A percentile compares a stretch with the other conserved stretches of the same genome.
Conservation (phyloP, 2,113 vertebrate species). For the Percopsis transmontana region DNA sequence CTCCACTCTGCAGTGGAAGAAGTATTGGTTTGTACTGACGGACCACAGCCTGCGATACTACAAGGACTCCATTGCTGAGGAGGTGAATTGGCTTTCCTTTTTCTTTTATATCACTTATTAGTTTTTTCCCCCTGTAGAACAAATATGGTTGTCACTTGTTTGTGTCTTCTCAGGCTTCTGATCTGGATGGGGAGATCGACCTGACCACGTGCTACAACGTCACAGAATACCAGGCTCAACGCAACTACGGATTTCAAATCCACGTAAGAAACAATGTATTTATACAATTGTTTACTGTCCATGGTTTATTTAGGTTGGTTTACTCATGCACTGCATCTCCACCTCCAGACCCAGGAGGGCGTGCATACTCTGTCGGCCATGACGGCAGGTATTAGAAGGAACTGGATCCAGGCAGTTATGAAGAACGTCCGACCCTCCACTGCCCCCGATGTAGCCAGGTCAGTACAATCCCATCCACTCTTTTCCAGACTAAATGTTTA, state of each 20-base stretch:
- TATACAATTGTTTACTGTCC: background rate
- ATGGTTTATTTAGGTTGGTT: background rate
- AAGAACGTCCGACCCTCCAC: constrained; percentile 82
- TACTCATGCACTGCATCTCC: background rate
- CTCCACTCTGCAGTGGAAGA: constrained; percentile 76
- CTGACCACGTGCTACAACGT: constrained; percentile 79
- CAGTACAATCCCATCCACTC: constrained; percentile 3
- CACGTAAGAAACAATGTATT: constrained; percentile 65
- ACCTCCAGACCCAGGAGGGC: constrained; percentile 76
- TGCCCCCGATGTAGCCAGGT: constrained; percentile 83
- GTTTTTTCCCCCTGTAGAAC: background rate
- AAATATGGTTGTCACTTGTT: background rate
- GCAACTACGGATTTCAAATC: constrained; percentile 84
- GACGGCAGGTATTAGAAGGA: constrained; percentile 82
- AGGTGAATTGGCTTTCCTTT: constrained; percentile 61
- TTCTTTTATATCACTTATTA: background rate
- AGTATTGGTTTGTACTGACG: constrained; percentile 83
- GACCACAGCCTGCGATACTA: constrained; percentile 84
- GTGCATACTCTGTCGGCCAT: constrained; percentile 82
- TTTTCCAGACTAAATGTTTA: background rate
- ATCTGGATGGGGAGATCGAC: constrained; percentile 83
- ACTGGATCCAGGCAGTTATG: constrained; percentile 84
- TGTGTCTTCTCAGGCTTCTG: constrained; percentile 71
- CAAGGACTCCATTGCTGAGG: constrained; percentile 83
- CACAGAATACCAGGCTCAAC: constrained; percentile 82